Conservation (phyloP, 2,888 invertebrate genomes). For the Empis stercorea region DNA sequence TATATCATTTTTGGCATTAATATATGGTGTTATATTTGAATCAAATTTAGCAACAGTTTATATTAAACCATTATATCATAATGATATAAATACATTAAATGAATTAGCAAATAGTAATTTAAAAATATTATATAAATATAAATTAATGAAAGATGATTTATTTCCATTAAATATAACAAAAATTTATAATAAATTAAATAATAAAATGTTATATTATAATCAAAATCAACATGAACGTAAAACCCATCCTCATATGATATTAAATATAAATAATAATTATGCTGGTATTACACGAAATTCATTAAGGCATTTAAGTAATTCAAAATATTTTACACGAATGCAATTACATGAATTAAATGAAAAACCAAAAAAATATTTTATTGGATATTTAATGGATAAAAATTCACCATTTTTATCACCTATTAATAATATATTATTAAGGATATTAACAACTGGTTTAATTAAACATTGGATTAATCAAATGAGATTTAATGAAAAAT, state of each 20-base stretch:
- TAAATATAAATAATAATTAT: slow-evolving; percentile 18
- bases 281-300: slow-evolving; percentile 28
- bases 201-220: slow-evolving; percentile 21
- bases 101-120: slow-evolving; percentile 28
- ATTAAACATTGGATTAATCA: slow-evolving; percentile 29
- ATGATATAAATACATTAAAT: slow-evolving; percentile 30
- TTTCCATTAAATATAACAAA: slow-evolving; percentile 27
- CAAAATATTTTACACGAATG: slow-evolving; percentile 24
- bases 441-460: slow-evolving; percentile 27
- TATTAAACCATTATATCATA: slow-evolving; percentile 32
- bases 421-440: slow-evolving; percentile 25
- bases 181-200: slow-evolving; percentile 24
- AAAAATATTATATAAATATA: slow-evolving; percentile 32
- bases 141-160: slow-evolving; percentile 32
- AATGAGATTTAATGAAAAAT: slow-evolving; percentile 23
- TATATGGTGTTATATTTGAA: slow-evolving; percentile 34
- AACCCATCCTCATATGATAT: slow-evolving; percentile 22
- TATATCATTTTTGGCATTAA: slow-evolving; percentile 31
- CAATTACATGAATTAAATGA: slow-evolving; percentile 30
- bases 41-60: slow-evolving; percentile 35
- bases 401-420: slow-evolving; percentile 26
- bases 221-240: too few species aligned
- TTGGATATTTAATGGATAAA: slow-evolving; percentile 27
- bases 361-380: slow-evolving; percentile 32
- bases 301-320: slow-evolving; percentile 23